Conservation (phyloP, 1,140 invertebrate genomes). For the Eupeodes corollae region DNA sequence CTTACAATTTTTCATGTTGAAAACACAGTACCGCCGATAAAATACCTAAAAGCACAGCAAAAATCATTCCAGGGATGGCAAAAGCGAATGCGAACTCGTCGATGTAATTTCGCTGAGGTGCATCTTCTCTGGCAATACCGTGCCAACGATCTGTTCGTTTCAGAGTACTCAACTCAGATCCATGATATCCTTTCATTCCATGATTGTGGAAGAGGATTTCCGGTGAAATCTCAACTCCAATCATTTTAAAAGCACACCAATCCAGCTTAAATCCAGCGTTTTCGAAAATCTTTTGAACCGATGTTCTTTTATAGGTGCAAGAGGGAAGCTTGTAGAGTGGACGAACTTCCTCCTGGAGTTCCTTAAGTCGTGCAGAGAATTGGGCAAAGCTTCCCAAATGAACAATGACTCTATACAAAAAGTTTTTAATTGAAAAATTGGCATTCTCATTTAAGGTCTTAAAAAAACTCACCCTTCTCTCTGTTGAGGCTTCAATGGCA, state of each 20-base stretch:
- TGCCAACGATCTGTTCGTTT: slow-evolving; percentile 20
- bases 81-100: slow-evolving; percentile 60
- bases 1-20: slow-evolving; percentile 68
- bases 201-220: slow-evolving; percentile 31
- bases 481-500: slow-evolving; percentile 68
- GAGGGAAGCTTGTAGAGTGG: slow-evolving; percentile 61
- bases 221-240: slow-evolving; percentile 31
- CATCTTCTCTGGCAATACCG: slow-evolving; percentile 40
- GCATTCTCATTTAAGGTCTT: neutral
- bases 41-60: slow-evolving; percentile 52
- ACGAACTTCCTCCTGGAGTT: slow-evolving; percentile 69
- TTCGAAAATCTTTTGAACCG: slow-evolving; percentile 71
- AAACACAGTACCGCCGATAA: slow-evolving; percentile 65
- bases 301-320: slow-evolving; percentile 78
- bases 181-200: slow-evolving; percentile 9
- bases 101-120: slow-evolving; percentile 59
- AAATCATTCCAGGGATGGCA: slow-evolving; percentile 53
- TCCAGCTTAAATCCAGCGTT: slow-evolving; percentile 66
- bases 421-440: neutral
- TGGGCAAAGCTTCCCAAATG: slow-evolving; percentile 61
- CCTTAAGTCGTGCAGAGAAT: slow-evolving; percentile 61
- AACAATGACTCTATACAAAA: slow-evolving; percentile 59
- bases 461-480: slow-evolving; percentile 62
- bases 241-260: slow-evolving; percentile 80
- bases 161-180: slow-evolving; percentile 8